Percentiles rank a stretch among this genome's conserved stretches.
These are phyloP conservation scores for Notothenia coriiceps DNA, from an alignment of 2,113 vertebrate genomes.

Conservation along the genomic window DNA sequence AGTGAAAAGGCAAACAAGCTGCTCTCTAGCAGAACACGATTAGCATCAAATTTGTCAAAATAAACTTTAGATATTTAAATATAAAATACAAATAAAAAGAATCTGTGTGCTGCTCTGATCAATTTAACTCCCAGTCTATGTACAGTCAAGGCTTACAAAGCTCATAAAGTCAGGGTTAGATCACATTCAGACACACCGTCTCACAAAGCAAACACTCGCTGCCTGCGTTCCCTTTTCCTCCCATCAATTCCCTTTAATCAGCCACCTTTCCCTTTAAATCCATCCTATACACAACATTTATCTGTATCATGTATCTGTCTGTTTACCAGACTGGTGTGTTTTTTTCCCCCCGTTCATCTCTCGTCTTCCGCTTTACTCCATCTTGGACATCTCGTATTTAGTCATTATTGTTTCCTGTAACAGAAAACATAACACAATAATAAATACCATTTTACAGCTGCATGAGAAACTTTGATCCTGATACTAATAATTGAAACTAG, in stretches of 20 bases:
- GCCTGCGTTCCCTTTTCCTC: not conserved
- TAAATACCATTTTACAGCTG: too few species aligned
- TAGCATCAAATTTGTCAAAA: slow-evolving; percentile 47
- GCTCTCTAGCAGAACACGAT: not conserved
- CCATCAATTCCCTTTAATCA: not conserved
- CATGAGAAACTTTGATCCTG: not conserved
- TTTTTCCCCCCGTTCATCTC: too few species aligned
- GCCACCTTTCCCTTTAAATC: not conserved
- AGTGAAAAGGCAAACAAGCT: slow-evolving; percentile 33
- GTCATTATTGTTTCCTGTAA: slow-evolving; percentile 85
- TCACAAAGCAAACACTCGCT: not conserved
- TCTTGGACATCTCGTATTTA: slow-evolving; percentile 89
- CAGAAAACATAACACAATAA: slow-evolving; percentile 11
- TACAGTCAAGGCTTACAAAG: slow-evolving; percentile 73
- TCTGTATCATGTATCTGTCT: not conserved
- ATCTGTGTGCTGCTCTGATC: slow-evolving; percentile 21
- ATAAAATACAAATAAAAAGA: slow-evolving; percentile 61
- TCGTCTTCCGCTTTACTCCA: slow-evolving; percentile 78
- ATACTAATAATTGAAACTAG: too few species aligned
- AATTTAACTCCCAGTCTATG: slow-evolving; percentile 44
- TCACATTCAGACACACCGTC: not conserved
- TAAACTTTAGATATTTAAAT: slow-evolving; percentile 39
- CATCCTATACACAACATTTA: not conserved
- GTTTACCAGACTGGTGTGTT: not conserved
- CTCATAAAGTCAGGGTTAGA: slow-evolving; percentile 64